Base-by-base conservation (phyloP, 92 coral and sea anemone genomes). In the Palythoa grandiflora region DNA sequence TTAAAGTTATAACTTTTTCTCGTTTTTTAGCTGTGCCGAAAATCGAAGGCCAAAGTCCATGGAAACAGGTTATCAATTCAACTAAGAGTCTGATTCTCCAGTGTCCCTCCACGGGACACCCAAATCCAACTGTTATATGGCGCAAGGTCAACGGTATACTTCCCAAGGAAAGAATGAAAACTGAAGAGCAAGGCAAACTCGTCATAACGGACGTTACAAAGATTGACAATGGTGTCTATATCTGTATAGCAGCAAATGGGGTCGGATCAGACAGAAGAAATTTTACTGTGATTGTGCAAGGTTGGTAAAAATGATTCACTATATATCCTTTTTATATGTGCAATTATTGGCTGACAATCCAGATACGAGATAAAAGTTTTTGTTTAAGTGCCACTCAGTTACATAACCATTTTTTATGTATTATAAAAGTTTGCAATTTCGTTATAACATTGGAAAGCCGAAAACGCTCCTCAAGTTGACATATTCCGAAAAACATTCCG, bases 31-130 rank as follows among this genome's bases (percentile, higher is more conserved):
- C 94, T 38, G 88, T 68, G 15, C 98, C 98, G 53, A 83, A 86
- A 38, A 93, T 94, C 35, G 78, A 68, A 80, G 88, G 80, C 68
- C 63, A 83, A 75, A 89, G 79, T 19, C 85, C 93, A 37, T 16
- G 79, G 14, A 35, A 28, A 3, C 77, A 86, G 8, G 83, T 39
- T 52, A 36, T 94, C 51, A 88, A 83, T 35, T 50, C 89, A 10
- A 68, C 83, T 44, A 28, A 84, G 2, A 86, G 61, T 38, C 87
- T 95, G 72, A 36, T 55, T 37, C 88, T 95, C 44, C 71, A 80
- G 83, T 97, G 99, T 63, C 71, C 84, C 47, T 92, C 91, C 73
- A 93, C 93, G 75, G 99, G 96, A 5, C 90, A 80, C 85, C 99
- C 99, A 19, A 47, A 73, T 65, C 96, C 98, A 28, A 68, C 55